A percentile compares a stretch with the other conserved stretches of the same genome.
Evolutionary conservation across 2,888 invertebrate genomes (phyloP).

Genomic region (Caenorhabditis sp.): DNA sequence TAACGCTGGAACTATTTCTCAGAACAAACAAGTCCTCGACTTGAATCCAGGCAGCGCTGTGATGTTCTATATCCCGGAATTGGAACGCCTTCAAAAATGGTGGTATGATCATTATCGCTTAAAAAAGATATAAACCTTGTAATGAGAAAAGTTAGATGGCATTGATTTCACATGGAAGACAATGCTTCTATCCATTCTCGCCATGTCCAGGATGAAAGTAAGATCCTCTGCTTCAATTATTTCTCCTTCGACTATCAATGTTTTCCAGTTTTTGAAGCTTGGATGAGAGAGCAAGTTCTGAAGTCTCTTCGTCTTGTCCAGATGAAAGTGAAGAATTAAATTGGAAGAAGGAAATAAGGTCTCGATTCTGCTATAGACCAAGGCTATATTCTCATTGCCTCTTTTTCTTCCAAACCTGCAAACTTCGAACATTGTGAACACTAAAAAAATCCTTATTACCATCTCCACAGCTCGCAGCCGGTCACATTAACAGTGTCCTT

Average conservation of each 20-base stretch:
- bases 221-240: not conserved
- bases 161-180: not conserved
- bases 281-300: not conserved
- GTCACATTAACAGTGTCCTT: not conserved
- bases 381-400: not conserved
- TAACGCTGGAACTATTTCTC: not conserved
- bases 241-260: not conserved
- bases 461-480: not conserved
- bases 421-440: not conserved
- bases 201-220: not conserved
- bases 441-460: not conserved
- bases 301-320: not conserved
- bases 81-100: not conserved
- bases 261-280: not conserved
- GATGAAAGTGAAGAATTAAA: constrained; percentile 2
- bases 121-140: not conserved
- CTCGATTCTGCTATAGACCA: not conserved
- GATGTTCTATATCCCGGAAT: constrained; percentile 8
- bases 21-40: constrained; percentile 4
- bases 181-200: not conserved
- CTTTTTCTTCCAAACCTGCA: not conserved
- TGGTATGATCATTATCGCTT: not conserved
- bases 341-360: constrained; percentile 2
- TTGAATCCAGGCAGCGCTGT: constrained; percentile 2
- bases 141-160: not conserved